These are phyloP conservation scores for Probaryconus sp. DNA, from an alignment of 1,140 invertebrate species.

Conservation along the genomic window DNA sequence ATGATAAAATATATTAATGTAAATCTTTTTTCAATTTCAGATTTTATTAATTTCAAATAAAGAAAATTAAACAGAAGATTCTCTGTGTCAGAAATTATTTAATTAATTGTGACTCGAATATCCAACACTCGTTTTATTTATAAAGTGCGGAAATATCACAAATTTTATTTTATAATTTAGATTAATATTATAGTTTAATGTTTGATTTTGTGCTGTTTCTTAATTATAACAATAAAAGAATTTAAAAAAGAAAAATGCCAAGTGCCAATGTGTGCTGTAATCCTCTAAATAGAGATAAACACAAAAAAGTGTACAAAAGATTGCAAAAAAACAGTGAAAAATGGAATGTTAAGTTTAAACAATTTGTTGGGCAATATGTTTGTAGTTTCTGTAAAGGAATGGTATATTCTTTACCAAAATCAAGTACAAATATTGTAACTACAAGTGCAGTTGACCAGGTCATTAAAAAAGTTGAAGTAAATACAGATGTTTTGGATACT, in stretches of 20 bases:
- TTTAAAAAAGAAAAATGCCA: conserved; percentile 5
- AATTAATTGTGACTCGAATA: too few species aligned
- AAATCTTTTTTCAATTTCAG: too few species aligned
- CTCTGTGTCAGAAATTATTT: too few species aligned
- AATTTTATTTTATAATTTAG: too few species aligned
- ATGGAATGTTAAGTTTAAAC: conserved; percentile 12
- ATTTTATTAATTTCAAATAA: too few species aligned
- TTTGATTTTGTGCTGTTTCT: too few species aligned
- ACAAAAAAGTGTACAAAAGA: not conserved
- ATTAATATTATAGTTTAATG: too few species aligned
- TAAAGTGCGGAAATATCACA: too few species aligned
- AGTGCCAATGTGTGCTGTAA: not conserved
- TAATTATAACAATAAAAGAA: too few species aligned
- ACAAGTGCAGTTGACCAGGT: conserved; percentile 14
- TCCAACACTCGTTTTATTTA: too few species aligned
- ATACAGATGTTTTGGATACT: not conserved
- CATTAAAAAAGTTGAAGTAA: conserved; percentile 19
- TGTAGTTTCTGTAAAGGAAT: conserved; percentile 3
- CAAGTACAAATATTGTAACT: conserved; percentile 1
- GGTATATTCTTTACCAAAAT: not conserved
- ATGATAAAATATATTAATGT: too few species aligned
- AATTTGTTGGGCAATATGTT: conserved; percentile 11
- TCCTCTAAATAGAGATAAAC: not conserved
- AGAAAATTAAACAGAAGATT: too few species aligned
- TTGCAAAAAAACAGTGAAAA: not conserved